Percentiles rank a stretch among this genome's conserved stretches.
phyloP scores from a whole-genome alignment of 1,140 invertebrate genomes.

The Bombus superbus region DNA sequence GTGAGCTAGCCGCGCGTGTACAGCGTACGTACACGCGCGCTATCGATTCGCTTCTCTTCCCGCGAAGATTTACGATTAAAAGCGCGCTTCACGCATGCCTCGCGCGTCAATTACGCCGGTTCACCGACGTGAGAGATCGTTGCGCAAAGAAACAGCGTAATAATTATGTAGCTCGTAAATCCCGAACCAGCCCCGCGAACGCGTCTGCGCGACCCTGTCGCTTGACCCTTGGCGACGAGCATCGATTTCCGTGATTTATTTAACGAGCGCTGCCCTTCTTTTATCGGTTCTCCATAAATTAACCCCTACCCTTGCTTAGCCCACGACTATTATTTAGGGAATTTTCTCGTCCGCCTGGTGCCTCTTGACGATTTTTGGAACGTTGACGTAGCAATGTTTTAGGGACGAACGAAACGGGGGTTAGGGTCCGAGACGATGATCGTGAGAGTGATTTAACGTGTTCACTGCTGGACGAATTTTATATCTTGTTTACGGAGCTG shows the following conservation, averaged over 20 bases:
- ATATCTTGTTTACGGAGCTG: too few species aligned
- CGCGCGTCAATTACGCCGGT: constrained; percentile 51
- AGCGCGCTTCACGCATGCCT: constrained; percentile 56
- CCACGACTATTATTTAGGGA: constrained; percentile 8
- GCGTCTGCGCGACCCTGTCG: constrained; percentile 24
- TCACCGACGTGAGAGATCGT: constrained; percentile 12
- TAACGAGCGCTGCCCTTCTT: constrained; percentile 22
- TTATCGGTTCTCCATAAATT: constrained; percentile 34
- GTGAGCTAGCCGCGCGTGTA: background rate
- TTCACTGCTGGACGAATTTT: too few species aligned
- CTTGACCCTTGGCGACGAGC: constrained; percentile 15
- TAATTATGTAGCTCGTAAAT: constrained; percentile 32
- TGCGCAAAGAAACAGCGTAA: constrained; percentile 23
- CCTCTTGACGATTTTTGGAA: background rate
- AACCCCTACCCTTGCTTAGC: background rate
- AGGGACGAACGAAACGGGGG: too few species aligned
- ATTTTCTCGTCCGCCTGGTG: background rate
- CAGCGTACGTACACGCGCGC: constrained; percentile 1
- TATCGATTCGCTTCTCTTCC: constrained; percentile 48
- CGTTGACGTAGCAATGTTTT: too few species aligned
- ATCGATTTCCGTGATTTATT: constrained; percentile 31
- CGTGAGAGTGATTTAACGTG: too few species aligned
- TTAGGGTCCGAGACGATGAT: too few species aligned
- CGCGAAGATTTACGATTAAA: constrained; percentile 62
- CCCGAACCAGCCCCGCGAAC: background rate